Evolutionary conservation across 2,888 invertebrate genomes (phyloP).

Genomic region (Siphonodentalium dalli): DNA sequence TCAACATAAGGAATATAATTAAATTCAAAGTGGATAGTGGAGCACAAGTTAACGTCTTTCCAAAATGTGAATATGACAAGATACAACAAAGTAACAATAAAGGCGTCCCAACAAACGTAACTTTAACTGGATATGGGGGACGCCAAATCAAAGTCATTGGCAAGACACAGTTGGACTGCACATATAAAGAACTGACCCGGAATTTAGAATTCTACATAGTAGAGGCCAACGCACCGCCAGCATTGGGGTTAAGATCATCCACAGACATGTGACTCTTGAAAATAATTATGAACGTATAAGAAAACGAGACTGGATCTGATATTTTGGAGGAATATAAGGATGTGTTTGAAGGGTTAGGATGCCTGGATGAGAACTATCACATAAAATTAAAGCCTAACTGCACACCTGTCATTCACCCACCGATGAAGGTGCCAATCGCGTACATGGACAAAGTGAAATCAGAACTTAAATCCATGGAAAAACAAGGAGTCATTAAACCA

Average conservation of each 20-base stretch:
- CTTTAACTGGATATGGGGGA: too few relatives aligned
- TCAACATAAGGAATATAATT: neutral
- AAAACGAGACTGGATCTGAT: neutral
- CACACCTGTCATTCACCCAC: slow-evolving; percentile 7
- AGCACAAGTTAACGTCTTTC: slow-evolving; percentile 11
- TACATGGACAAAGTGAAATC: slow-evolving; percentile 4
- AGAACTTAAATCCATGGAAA: slow-evolving; percentile 10
- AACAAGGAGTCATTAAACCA: slow-evolving; percentile 6
- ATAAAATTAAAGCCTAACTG: slow-evolving; percentile 1
- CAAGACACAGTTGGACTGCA: too few relatives aligned
- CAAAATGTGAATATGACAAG: neutral
- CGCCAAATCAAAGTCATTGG: too few relatives aligned
- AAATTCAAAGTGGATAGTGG: slow-evolving; percentile 12
- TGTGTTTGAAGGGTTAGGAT: slow-evolving; percentile 1
- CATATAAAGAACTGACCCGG: too few relatives aligned
- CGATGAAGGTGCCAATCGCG: slow-evolving; percentile 8
- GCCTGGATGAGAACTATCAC: neutral
- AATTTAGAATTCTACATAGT: too few relatives aligned
- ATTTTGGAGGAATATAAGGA: neutral
- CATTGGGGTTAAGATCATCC: too few relatives aligned
- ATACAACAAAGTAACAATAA: neutral
- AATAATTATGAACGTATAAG: neutral
- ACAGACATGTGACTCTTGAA: neutral
- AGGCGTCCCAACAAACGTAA: neutral
- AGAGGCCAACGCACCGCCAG: too few relatives aligned